Evolutionary conservation across 2,888 invertebrate genomes (phyloP).

Genomic region (Apoderus coryli): DNA sequence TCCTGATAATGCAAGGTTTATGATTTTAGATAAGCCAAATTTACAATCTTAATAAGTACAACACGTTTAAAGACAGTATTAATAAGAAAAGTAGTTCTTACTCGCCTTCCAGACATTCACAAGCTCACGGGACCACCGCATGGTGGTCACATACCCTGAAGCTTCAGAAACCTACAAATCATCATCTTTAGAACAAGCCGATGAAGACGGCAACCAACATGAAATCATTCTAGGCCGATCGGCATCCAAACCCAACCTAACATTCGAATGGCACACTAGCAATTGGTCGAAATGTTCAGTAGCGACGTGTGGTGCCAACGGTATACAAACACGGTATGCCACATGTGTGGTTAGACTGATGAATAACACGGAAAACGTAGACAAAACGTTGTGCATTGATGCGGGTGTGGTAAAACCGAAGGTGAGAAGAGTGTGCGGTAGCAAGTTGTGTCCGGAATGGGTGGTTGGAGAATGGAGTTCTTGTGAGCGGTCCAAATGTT

Average conservation of each 20-base stretch:
- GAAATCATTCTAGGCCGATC: conserved; percentile 17
- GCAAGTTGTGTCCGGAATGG: conserved; percentile 61
- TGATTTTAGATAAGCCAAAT: too few relatives aligned
- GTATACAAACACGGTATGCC: not conserved
- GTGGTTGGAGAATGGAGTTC: conserved; percentile 51
- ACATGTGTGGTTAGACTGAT: conserved; percentile 28
- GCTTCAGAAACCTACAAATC: conserved; percentile 1
- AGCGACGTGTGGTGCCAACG: not conserved
- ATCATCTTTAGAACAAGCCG: conserved; percentile 24
- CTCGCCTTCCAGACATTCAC: conserved; percentile 69
- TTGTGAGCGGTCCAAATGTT: conserved; percentile 60
- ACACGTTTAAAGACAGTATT: too few relatives aligned
- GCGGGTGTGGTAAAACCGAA: conserved; percentile 50
- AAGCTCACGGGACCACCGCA: conserved; percentile 39
- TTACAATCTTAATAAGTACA: too few relatives aligned
- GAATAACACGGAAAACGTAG: conserved; percentile 43
- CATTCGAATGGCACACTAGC: conserved; percentile 67
- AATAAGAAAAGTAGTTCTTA: conserved; percentile 52
- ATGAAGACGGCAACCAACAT: conserved; percentile 31
- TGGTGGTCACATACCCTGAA: not conserved
- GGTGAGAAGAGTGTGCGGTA: conserved; percentile 49
- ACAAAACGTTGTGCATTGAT: conserved; percentile 52
- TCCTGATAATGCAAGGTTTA: too few relatives aligned
- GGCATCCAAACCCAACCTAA: conserved; percentile 35
- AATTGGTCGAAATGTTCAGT: conserved; percentile 80